Evolutionary conservation across 2,797 vertebrate species (phyloP), one percentile per base, ranked within the genome.

Genomic region (Siniperca scherzeri): DNA sequence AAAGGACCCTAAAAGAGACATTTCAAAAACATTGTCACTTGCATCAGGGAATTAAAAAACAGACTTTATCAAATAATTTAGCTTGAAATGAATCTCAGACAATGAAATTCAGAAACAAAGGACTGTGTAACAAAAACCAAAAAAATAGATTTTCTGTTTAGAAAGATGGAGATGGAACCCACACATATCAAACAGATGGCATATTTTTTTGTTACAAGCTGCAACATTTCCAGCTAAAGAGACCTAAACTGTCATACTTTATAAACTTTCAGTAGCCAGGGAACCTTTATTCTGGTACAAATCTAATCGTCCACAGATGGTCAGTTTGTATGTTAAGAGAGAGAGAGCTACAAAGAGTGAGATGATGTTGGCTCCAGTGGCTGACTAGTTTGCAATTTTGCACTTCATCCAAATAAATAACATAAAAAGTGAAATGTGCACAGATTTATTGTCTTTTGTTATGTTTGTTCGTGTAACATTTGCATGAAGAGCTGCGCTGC

Each of bases 291-390:
- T 70, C 42, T 84, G 70, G 36, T 60, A 14, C 25, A 40, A 16
- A 27, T 67, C 14, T 21, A 12, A 69, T 21, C 25, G 65, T 77
- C 62, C 55, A 46, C 80, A 87, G 88, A 85, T 77, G 85, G 78
- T 70, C 70, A 42, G 14, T 81, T 42, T 65, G 50, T 50, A 0
- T 60, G 74, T 67, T 4, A 30, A 11, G 12, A 74, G 27, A 66
- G n/a, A 44, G 25, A 65, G 68, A 3, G 40, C 50, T 36, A 6
- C 65, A 83, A 3, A 64, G 27, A 80, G 48, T 3, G 71, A 61
- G 48, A 60, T 46, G 74, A 48, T 65, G 55, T 42, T 65, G 81
- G 78, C 62, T 74, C 22, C 55, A 33, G 68, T 2, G 44, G 21
- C 38, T 21, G 60, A 48, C 33, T 36, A 19, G 10, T 6, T 30